phyloP scores from a whole-genome alignment of 2,113 vertebrate genomes.

The Neoarius graeffei region DNA sequence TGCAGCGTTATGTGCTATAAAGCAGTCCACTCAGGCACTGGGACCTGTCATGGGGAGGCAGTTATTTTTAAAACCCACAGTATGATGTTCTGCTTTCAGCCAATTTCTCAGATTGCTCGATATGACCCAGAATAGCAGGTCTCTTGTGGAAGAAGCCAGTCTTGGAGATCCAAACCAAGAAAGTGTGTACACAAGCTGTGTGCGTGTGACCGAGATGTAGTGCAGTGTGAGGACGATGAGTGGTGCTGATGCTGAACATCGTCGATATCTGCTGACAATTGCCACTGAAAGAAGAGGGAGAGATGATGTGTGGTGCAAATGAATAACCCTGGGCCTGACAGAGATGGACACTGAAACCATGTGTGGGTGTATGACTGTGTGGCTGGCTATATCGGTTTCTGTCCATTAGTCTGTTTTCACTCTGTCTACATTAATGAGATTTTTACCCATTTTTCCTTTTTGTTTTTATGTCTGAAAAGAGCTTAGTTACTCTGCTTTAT shows the following conservation, averaged over 20 bases:
- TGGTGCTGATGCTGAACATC: slow-evolving; percentile 12
- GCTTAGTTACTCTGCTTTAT: slow-evolving; percentile 27
- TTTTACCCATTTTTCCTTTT: neutral
- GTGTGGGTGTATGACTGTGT: neutral
- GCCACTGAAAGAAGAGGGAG: slow-evolving; percentile 30
- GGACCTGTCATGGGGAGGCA: neutral
- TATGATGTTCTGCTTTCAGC: neutral
- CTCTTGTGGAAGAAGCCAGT: neutral
- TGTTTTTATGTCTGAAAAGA: slow-evolving; percentile 2
- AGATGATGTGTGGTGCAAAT: slow-evolving; percentile 28
- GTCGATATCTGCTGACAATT: slow-evolving; percentile 40
- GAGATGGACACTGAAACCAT: neutral
- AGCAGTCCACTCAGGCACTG: neutral
- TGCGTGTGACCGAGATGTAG: neutral
- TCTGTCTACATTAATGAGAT: neutral
- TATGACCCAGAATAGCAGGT: neutral
- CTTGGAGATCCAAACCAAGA: neutral
- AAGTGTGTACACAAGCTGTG: neutral
- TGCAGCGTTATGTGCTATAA: neutral
- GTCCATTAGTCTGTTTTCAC: neutral
- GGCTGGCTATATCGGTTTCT: slow-evolving; percentile 23
- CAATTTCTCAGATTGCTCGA: neutral
- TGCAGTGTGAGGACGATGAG: neutral
- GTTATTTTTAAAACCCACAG: neutral
- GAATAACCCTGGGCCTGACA: slow-evolving; percentile 15